A percentile compares a stretch with the other conserved stretches of the same genome.
These are phyloP conservation scores for Acropternis orthonyx DNA, from an alignment of 2,797 vertebrate species.

Conservation along the genomic window DNA sequence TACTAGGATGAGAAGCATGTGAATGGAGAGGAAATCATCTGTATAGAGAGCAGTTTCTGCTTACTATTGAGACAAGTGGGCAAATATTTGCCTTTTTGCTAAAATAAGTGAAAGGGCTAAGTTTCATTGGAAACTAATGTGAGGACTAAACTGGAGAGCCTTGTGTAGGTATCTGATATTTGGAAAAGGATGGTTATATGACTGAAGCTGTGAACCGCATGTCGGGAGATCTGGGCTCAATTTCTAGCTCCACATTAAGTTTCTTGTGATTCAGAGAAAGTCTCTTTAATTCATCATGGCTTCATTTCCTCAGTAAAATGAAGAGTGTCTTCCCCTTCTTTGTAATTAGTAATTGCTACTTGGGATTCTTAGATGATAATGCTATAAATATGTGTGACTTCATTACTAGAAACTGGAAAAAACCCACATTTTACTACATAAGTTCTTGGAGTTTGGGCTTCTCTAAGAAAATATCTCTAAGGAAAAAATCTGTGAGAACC, in stretches of 20 bases:
- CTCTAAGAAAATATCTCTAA: background rate
- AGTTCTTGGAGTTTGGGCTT: background rate
- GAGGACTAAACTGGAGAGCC: background rate
- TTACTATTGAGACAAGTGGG: slow-evolving; percentile 39
- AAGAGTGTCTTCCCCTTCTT: background rate
- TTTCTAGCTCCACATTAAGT: slow-evolving; percentile 4
- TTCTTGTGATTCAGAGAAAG: slow-evolving; percentile 14
- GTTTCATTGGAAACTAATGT: slow-evolving; percentile 3
- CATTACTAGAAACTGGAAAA: slow-evolving; percentile 12
- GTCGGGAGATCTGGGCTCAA: slow-evolving; percentile 13
- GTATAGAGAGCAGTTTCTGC: slow-evolving; percentile 34
- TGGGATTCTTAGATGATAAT: slow-evolving; percentile 7
- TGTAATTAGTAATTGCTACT: background rate
- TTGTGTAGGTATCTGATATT: background rate
- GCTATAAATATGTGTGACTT: slow-evolving; percentile 14
- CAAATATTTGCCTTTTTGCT: slow-evolving; percentile 39
- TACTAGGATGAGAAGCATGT: slow-evolving; percentile 44
- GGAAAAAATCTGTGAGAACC: background rate
- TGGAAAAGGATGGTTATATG: background rate
- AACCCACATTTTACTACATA: background rate
- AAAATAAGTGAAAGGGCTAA: slow-evolving; percentile 10
- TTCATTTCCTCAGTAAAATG: slow-evolving; percentile 19
- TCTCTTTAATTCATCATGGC: background rate
- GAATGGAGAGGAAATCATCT: slow-evolving; percentile 57
- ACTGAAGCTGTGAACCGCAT: background rate